phyloP scores from a whole-genome alignment of 2,113 vertebrate species.

The Phoenicopterus ruber region DNA sequence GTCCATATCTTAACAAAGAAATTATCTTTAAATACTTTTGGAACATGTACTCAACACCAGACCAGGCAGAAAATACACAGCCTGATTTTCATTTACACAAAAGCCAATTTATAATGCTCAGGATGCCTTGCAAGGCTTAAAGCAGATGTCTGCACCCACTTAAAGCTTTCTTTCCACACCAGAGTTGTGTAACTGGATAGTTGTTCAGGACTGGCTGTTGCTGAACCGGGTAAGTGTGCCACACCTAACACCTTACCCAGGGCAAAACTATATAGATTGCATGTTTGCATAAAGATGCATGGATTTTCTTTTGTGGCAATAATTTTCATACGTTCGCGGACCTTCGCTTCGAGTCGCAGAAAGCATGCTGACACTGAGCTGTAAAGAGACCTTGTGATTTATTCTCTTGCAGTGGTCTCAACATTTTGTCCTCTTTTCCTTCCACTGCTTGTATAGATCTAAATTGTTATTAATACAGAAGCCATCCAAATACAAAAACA shows the following conservation, averaged over 20 bases:
- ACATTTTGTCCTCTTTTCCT: neutral
- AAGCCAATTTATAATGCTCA: neutral
- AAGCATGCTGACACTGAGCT: neutral
- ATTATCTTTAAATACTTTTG: neutral
- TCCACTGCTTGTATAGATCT: neutral
- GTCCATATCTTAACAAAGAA: neutral
- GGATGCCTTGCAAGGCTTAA: neutral
- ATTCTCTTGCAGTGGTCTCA: neutral
- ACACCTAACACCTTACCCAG: neutral
- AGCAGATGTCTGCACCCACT: constrained; percentile 32
- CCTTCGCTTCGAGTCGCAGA: neutral
- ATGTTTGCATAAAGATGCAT: neutral
- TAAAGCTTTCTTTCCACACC: neutral
- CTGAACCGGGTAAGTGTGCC: neutral
- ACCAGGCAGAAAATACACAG: neutral
- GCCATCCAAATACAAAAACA: neutral
- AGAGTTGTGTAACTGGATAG: neutral
- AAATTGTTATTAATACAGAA: neutral
- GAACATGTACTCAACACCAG: neutral
- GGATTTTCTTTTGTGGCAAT: neutral
- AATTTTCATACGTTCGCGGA: neutral
- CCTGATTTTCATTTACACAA: constrained; percentile 13
- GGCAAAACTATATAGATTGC: neutral
- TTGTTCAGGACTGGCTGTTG: neutral
- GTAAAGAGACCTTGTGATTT: neutral